Conservation (phyloP, 2,888 invertebrate genomes). For the Pyrochroa serraticornis region DNA sequence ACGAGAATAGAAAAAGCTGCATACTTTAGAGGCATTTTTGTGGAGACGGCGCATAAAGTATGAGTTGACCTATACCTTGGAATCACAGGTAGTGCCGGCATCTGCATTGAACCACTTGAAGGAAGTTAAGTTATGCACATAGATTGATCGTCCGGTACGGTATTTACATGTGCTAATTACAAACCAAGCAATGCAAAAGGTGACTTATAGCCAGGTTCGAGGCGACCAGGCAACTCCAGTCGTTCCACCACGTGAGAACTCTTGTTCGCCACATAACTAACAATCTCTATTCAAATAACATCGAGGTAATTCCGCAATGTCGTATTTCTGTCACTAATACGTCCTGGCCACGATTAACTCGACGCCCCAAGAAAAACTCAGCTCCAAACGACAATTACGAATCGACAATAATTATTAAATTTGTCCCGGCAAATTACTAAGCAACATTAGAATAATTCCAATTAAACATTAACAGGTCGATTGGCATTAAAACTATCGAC, state of each 20-base stretch:
- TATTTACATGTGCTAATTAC: conserved; percentile 51
- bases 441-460: conserved; percentile 25
- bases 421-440: conserved; percentile 24
- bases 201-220: conserved; percentile 26
- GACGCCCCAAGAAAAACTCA: too few relatives aligned
- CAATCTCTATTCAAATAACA: conserved; percentile 34
- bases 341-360: conserved; percentile 12
- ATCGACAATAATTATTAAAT: conserved; percentile 18
- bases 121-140: conserved; percentile 36
- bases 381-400: conserved; percentile 1
- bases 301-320: conserved; percentile 16
- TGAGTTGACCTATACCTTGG: too few relatives aligned
- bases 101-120: too few relatives aligned
- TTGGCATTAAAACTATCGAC: too few relatives aligned
- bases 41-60: too few relatives aligned
- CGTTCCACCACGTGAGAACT: conserved; percentile 35
- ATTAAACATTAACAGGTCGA: conserved; percentile 16
- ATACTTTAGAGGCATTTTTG: too few relatives aligned
- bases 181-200: conserved; percentile 29
- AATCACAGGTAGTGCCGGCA: too few relatives aligned
- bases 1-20: too few relatives aligned
- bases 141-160: conserved; percentile 46
- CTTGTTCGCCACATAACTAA: conserved; percentile 36
- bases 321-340: conserved; percentile 25
- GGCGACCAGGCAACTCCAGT: conserved; percentile 20